phyloP scores from a whole-genome alignment of 2,888 invertebrate genomes.

The Agapostemon virescens region DNA sequence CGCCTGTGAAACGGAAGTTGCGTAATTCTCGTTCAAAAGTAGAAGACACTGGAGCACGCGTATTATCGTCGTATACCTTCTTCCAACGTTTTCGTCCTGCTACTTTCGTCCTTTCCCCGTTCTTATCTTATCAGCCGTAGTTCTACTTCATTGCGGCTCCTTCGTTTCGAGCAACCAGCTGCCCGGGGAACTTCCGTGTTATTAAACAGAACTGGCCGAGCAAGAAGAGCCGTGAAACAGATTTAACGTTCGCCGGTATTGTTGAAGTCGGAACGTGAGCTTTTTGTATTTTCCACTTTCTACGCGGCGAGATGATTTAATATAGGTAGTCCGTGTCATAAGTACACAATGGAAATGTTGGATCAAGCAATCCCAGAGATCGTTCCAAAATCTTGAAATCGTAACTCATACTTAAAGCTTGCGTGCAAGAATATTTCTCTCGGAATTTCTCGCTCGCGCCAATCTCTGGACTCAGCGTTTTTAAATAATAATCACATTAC shows the following conservation, averaged over 20 bases:
- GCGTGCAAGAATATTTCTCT: neutral
- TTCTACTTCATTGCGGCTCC: slow-evolving; percentile 41
- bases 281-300: slow-evolving; percentile 24
- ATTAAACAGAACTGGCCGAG: slow-evolving; percentile 44
- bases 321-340: neutral
- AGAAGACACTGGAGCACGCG: slow-evolving; percentile 25
- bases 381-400: neutral
- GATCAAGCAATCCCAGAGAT: neutral
- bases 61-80: slow-evolving; percentile 40
- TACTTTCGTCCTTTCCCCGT: slow-evolving; percentile 22
- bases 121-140: slow-evolving; percentile 48
- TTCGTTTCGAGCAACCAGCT: slow-evolving; percentile 13
- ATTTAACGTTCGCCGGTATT: slow-evolving; percentile 25
- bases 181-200: slow-evolving; percentile 38
- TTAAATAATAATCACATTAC: no score
- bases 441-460: neutral
- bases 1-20: neutral
- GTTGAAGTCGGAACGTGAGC: slow-evolving; percentile 12
- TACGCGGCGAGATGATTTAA: slow-evolving; percentile 26
- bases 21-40: slow-evolving; percentile 23
- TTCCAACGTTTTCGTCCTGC: slow-evolving; percentile 11
- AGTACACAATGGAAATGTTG: neutral
- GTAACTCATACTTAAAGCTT: neutral
- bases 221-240: neutral
- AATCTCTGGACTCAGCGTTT: neutral